Evolutionary conservation across 1,140 invertebrate species (phyloP), one percentile per base, ranked within the genome.

Genomic region (Camponotus pennsylvanicus): DNA sequence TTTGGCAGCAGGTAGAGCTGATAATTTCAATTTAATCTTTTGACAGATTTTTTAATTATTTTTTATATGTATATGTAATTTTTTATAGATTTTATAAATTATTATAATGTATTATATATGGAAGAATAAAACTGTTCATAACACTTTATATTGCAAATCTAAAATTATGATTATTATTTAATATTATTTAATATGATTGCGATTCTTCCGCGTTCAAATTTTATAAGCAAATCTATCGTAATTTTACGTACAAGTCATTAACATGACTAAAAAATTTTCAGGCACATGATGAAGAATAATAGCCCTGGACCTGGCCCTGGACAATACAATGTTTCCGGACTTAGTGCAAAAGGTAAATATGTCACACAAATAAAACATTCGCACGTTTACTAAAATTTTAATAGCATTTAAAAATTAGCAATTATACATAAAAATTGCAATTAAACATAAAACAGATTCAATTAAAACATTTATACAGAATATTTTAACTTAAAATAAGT

Each of bases 251-350:
- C 27, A 37, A 9, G 11, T 9, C 3, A 49, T 15, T 40, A 3
- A 15, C 0, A 11, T 66, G 7, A 40, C 57, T 70, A 13, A 73
- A 89, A 83, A 55, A 87, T 59, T 87, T 89, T 82, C 67, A 96
- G 96, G 79, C 95, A 96, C 77, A 92, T 94, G 18, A 91, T 93
- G 18, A 96, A 96, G 87, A 94, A 93, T 42, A 95, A 96, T 52
- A 96, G 95, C 64, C 96, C 92, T 27, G 98, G 98, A n/a, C 98
- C 98, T 1, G 98, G 98, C 32, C 98, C 98, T 9, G 98, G 98
- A 5, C 97, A 97, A 86, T 98, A 98, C 93, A 98, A 98, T 93
- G 97, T 98, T 18, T 97, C 97, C 71, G 98, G 98, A 32, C 96
- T 98, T 88, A 97, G 97, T 78, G 96, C 97, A 63, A 98, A 98